Base-by-base conservation (phyloP, 2,797 vertebrate genomes). In the Leptatherina wallacei region DNA sequence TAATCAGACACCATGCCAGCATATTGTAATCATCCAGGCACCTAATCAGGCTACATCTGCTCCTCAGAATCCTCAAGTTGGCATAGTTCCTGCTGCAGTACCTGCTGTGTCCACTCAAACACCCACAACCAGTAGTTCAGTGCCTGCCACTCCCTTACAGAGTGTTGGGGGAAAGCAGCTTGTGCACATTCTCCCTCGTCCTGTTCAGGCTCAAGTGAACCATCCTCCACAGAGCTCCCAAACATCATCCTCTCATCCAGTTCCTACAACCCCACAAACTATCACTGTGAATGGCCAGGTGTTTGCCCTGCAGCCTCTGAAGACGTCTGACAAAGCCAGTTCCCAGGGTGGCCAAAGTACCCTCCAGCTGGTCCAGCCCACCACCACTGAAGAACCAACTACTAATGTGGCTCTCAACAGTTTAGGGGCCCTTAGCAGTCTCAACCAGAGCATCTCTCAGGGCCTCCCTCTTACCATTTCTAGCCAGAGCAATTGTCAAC, bases 11-110 rank as follows among this genome's bases (percentile, higher is more conserved):
- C 93, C 97, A 20, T 97, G 98, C 83, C 98, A 98, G 36, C 97
- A 99, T 73, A 99, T 99, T 83, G 98, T 99, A 52, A 99, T 99
- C 84, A 99, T 99, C 85, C 97, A 99, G 88, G 94, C 98, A 62
- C 95, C 97, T 75, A 97, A 95, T 91, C 96, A 98, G 90, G 94
- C 94, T 51, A 88, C 94, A 6, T 89, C 96, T 40, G 89, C 95
- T 64, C 93, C 96, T 12, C 94, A 97, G 36, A 96, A 95, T 74
- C 85, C 91, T 74, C 92, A 90, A 66, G 94, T 97, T 0, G 94
- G 95, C 76, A 93, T 96, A 69, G 92, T 96, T 61, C 87, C 96
- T 32, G 84, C 93, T 33, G 87, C 95, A 62, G 87, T 95, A 49
- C 93, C 96, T 63, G 86, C 95, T 40, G 83, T 90, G 35, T 87